A percentile compares a stretch with the other conserved stretches of the same genome.
phyloP scores from a whole-genome alignment of 2,797 vertebrate genomes.

The Gymnothorax reevesii region DNA sequence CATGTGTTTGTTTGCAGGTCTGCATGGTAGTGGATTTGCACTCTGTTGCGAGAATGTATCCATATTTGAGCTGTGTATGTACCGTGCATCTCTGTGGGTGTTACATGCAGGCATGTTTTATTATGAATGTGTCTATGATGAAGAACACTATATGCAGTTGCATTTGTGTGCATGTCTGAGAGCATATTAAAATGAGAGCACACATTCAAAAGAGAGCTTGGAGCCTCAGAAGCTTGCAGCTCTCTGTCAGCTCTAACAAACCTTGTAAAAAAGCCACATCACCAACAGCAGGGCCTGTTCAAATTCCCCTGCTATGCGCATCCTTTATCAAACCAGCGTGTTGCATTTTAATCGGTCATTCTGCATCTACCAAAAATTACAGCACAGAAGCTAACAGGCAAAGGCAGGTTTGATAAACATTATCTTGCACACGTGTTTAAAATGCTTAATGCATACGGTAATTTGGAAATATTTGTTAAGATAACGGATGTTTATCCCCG shows the following conservation, averaged over 20 bases:
- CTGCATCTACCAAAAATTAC: neutral
- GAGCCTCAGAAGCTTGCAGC: neutral
- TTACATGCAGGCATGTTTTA: too few relatives aligned
- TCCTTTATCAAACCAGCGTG: neutral
- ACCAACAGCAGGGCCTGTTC: neutral
- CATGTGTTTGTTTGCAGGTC: conserved; percentile 17
- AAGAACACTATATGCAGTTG: too few relatives aligned
- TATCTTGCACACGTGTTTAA: neutral
- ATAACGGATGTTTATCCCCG: neutral
- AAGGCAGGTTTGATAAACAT: neutral
- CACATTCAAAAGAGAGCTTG: neutral
- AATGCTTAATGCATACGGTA: neutral
- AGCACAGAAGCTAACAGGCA: neutral
- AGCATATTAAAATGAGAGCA: neutral
- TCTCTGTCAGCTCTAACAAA: neutral
- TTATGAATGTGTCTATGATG: too few relatives aligned
- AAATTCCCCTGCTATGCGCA: neutral
- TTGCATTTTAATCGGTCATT: neutral
- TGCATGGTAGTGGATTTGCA: conserved; percentile 11
- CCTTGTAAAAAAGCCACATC: neutral
- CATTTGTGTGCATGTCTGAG: conserved; percentile 18
- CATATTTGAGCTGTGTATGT: conserved; percentile 19
- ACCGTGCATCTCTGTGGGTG: too few relatives aligned
- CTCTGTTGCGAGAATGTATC: conserved; percentile 11
- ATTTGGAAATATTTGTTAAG: neutral